Evolutionary conservation across 2,113 vertebrate species (phyloP).

Genomic region (Dinomys branickii): DNA sequence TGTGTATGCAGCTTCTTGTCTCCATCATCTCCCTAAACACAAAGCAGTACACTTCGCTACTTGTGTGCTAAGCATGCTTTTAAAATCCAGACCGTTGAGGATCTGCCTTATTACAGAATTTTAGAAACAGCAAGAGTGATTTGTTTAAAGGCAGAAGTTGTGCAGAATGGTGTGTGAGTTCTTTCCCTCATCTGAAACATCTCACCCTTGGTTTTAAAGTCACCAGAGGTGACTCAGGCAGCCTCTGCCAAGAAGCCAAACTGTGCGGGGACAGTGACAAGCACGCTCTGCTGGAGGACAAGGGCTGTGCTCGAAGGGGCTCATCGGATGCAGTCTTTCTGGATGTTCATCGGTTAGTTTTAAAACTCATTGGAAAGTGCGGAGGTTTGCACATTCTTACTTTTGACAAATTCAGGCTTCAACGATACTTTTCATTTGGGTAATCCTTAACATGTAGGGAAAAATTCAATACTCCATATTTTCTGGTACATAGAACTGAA

Average conservation of each 20-base stretch:
- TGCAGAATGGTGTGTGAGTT: not conserved
- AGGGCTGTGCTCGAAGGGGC: not conserved
- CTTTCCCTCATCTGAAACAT: not conserved
- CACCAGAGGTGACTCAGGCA: accelerated
- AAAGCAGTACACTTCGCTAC: not conserved
- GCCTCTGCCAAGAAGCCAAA: not conserved
- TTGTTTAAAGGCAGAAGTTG: not conserved
- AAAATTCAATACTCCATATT: not conserved
- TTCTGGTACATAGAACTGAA: not conserved
- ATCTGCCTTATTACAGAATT: not conserved
- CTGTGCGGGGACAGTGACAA: accelerated
- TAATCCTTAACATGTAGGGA: not conserved
- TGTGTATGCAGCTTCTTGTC: conserved; percentile 10
- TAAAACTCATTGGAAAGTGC: not conserved
- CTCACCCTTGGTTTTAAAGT: not conserved
- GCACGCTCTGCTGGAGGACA: not conserved
- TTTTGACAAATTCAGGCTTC: not conserved
- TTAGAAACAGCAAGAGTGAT: not conserved
- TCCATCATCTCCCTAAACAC: not conserved
- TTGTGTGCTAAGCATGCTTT: not conserved
- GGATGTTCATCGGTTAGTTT: not conserved
- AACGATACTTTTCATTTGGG: not conserved
- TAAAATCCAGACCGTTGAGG: not conserved
- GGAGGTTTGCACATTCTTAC: not conserved
- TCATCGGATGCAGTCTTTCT: accelerated